phyloP scores from a whole-genome alignment of 1,140 invertebrate species.

The Drosophila takahashii region DNA sequence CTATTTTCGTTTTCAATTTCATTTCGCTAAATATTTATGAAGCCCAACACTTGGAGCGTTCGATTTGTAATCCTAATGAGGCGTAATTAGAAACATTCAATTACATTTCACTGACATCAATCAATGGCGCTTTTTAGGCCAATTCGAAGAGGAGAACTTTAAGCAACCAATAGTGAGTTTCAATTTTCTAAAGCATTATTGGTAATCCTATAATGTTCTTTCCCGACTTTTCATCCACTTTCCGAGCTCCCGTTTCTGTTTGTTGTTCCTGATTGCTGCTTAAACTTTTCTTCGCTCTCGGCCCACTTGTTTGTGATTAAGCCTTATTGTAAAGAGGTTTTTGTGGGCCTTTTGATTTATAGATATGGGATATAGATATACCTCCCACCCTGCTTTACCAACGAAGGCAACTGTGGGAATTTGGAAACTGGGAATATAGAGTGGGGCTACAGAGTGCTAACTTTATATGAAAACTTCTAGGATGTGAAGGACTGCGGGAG shows the following conservation, averaged over 20 bases:
- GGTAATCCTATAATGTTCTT: slow-evolving; percentile 29
- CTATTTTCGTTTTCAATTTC: slow-evolving; percentile 67
- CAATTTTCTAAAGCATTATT: slow-evolving; percentile 56
- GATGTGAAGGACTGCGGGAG: too few relatives aligned
- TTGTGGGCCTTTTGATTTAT: slow-evolving; percentile 76
- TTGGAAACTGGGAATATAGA: neutral
- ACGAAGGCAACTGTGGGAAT: neutral
- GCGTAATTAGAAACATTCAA: slow-evolving; percentile 76
- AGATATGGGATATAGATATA: slow-evolving; percentile 75
- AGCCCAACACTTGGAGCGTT: slow-evolving; percentile 3
- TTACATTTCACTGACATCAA: slow-evolving; percentile 60
- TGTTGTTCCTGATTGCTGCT: slow-evolving; percentile 58
- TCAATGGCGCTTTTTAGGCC: slow-evolving; percentile 53
- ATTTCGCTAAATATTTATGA: slow-evolving; percentile 74
- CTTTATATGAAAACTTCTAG: neutral
- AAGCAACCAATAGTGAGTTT: slow-evolving; percentile 54
- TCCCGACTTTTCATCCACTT: neutral
- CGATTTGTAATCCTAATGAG: slow-evolving; percentile 71
- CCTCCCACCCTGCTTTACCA: slow-evolving; percentile 18
- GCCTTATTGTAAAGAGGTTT: slow-evolving; percentile 60
- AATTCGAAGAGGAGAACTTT: slow-evolving; percentile 48
- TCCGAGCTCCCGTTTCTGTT: slow-evolving; percentile 23
- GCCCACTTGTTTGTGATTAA: slow-evolving; percentile 60
- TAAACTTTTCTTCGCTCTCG: slow-evolving; percentile 55
- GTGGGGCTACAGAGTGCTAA: neutral